Evolutionary conservation across 2,797 vertebrate species (phyloP).

Genomic region (Enteromius viviparus): DNA sequence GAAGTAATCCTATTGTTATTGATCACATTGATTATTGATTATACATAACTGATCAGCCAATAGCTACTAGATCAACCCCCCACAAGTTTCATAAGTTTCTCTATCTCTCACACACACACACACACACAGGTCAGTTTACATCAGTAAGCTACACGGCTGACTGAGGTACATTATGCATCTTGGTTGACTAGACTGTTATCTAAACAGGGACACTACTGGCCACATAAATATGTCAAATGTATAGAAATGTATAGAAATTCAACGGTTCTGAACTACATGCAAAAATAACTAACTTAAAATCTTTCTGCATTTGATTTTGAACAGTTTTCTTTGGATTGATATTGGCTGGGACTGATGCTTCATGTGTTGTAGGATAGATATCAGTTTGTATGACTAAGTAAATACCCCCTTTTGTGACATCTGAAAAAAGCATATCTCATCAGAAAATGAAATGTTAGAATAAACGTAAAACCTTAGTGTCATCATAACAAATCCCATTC

Average conservation of each 20-base stretch:
- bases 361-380: not conserved
- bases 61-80: slow-evolving; percentile 77
- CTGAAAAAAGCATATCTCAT: not conserved
- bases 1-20: slow-evolving; percentile 72
- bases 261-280: not conserved
- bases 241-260: not conserved
- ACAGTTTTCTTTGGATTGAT: not conserved
- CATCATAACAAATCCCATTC: not conserved
- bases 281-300: not conserved
- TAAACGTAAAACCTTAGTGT: not conserved
- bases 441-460: not conserved
- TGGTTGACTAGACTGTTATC: not conserved
- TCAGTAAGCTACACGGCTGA: not conserved
- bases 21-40: slow-evolving; percentile 80
- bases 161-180: not conserved
- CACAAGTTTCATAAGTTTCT: slow-evolving; percentile 65
- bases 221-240: not conserved
- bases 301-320: not conserved
- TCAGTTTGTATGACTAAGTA: not conserved
- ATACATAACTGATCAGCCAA: slow-evolving; percentile 73
- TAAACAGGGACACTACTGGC: not conserved
- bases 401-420: not conserved
- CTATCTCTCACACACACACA: slow-evolving; percentile 25
- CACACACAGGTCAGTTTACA: slow-evolving; percentile 1
- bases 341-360: not conserved